A percentile compares a stretch with the other conserved stretches of the same genome.
phyloP scores from a whole-genome alignment of 1,140 invertebrate genomes.

The Drosophila santomea region DNA sequence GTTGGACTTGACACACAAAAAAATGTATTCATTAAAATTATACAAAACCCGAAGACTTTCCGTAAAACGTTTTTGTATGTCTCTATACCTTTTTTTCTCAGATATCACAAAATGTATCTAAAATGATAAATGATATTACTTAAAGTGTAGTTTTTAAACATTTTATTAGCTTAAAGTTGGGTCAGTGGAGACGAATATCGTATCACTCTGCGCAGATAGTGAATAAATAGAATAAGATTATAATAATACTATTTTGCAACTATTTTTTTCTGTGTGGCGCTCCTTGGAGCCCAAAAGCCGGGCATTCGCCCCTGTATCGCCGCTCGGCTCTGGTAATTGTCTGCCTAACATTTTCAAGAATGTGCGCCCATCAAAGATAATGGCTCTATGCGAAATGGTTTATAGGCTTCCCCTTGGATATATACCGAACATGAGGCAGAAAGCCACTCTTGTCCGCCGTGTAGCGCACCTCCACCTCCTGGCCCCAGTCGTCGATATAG shows the following conservation, averaged over 20 bases:
- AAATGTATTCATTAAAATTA: not conserved
- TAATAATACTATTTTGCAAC: not conserved
- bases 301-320: slow-evolving; percentile 24
- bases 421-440: slow-evolving; percentile 86
- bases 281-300: slow-evolving; percentile 28
- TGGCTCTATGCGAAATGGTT: slow-evolving; percentile 35
- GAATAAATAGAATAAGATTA: no score
- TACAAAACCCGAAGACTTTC: no score
- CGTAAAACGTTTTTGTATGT: no score
- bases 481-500: slow-evolving; percentile 88
- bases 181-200: no score
- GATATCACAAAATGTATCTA: no score
- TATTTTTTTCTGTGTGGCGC: slow-evolving; percentile 17
- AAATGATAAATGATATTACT: no score
- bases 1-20: slow-evolving; percentile 7
- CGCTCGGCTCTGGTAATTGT: slow-evolving; percentile 25
- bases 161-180: no score
- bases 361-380: slow-evolving; percentile 43
- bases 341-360: slow-evolving; percentile 34
- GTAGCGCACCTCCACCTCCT: slow-evolving; percentile 88
- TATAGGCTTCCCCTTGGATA: slow-evolving; percentile 62
- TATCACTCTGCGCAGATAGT: no score
- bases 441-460: slow-evolving; percentile 90
- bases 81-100: no score
- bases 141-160: no score